These are phyloP conservation scores for Solenodon paradoxus DNA, from an alignment of 2,113 vertebrate species.

Conservation along the genomic window DNA sequence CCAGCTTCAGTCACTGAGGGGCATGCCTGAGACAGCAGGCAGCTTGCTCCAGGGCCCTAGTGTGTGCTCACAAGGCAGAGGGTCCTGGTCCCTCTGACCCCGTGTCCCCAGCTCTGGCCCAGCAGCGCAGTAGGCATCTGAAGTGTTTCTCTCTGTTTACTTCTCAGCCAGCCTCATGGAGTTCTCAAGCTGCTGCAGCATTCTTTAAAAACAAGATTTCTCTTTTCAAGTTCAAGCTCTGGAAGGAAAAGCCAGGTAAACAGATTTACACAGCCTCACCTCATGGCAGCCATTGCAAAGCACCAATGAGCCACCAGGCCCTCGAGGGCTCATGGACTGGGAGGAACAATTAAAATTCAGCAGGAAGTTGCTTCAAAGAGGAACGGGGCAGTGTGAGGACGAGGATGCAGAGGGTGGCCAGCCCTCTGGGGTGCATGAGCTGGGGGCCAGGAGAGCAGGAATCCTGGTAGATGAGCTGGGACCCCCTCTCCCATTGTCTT, in stretches of 20 bases:
- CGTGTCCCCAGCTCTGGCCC: neutral
- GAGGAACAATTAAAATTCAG: fast-evolving
- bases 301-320: no score
- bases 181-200: neutral
- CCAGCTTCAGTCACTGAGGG: fast-evolving
- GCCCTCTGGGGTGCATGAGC: fast-evolving
- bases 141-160: neutral
- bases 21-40: no score
- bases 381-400: fast-evolving
- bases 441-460: neutral
- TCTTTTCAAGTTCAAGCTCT: neutral
- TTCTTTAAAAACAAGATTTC: neutral
- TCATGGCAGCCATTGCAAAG: no score
- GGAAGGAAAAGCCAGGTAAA: neutral
- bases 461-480: neutral
- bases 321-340: fast-evolving
- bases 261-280: no score
- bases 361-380: neutral
- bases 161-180: neutral
- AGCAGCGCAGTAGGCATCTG: neutral
- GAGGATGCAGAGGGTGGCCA: neutral
- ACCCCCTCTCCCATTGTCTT: neutral
- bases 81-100: neutral
- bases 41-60: neutral
- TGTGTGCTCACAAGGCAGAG: neutral